Conservation (phyloP, 1,140 invertebrate genomes). For the Cecropterus lyciades region DNA sequence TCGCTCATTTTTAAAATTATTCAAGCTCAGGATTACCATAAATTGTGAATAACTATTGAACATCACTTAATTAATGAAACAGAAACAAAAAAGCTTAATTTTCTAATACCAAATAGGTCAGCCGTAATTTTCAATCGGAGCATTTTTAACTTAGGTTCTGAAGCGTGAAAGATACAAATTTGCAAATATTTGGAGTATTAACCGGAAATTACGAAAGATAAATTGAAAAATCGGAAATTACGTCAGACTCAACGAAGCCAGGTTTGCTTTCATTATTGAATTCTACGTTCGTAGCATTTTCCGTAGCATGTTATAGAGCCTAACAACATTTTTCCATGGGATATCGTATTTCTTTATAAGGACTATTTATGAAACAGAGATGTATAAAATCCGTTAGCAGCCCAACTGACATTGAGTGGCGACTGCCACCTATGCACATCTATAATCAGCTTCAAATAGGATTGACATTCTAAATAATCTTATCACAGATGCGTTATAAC, state of each 20-base stretch:
- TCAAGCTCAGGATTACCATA: too few species aligned
- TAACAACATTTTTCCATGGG: neutral
- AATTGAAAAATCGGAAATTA: conserved; percentile 2
- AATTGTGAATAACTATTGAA: too few species aligned
- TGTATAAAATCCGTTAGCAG: too few species aligned
- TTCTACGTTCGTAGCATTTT: neutral
- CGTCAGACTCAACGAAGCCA: neutral
- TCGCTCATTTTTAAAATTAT: too few species aligned
- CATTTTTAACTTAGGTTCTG: neutral
- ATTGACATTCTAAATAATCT: too few species aligned
- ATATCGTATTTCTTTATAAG: too few species aligned
- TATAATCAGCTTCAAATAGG: too few species aligned
- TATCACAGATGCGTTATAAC: too few species aligned
- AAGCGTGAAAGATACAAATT: neutral
- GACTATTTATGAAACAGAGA: too few species aligned
- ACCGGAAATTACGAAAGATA: neutral
- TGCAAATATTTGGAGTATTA: neutral
- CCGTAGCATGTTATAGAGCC: neutral
- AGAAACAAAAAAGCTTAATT: neutral
- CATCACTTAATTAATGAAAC: neutral
- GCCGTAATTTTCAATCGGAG: neutral
- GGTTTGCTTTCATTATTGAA: neutral
- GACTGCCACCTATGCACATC: too few species aligned
- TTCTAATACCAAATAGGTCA: neutral
- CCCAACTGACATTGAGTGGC: too few species aligned